Conservation (phyloP, 2,888 invertebrate genomes). For the Rhaphigaster nebulosa region DNA sequence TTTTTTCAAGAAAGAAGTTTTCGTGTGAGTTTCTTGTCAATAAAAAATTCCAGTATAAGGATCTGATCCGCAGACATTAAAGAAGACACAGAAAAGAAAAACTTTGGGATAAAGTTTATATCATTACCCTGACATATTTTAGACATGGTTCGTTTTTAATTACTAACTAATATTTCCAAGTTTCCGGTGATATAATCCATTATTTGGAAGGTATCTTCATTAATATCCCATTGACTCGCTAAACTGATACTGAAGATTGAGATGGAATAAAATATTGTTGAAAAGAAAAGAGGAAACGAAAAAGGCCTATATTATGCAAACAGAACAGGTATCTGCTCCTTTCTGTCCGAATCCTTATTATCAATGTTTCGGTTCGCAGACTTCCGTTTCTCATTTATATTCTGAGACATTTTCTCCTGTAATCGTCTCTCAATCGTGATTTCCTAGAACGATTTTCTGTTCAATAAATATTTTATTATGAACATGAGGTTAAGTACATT, state of each 20-base stretch:
- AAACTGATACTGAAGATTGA: neutral
- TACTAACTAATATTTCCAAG: neutral
- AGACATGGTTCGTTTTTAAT: neutral
- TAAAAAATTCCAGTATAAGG: no score
- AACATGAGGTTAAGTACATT: neutral
- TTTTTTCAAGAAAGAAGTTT: no score
- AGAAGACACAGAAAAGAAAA: no score
- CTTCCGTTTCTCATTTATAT: constrained; percentile 5
- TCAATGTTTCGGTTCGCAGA: neutral
- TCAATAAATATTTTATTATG: neutral
- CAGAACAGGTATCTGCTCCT: neutral
- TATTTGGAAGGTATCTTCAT: neutral
- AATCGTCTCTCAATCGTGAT: constrained; percentile 8
- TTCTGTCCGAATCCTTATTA: neutral
- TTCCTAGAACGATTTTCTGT: neutral
- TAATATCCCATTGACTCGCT: constrained; percentile 5
- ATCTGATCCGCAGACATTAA: no score
- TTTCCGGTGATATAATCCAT: neutral
- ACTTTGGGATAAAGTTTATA: neutral
- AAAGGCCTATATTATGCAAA: constrained; percentile 13
- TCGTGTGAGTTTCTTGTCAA: no score
- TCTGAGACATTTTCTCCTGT: neutral
- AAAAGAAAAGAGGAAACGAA: neutral
- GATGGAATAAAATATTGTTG: constrained; percentile 14
- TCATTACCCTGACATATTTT: neutral